Base-by-base conservation (phyloP, 2,113 vertebrate species). In the Tenrec ecaudatus region DNA sequence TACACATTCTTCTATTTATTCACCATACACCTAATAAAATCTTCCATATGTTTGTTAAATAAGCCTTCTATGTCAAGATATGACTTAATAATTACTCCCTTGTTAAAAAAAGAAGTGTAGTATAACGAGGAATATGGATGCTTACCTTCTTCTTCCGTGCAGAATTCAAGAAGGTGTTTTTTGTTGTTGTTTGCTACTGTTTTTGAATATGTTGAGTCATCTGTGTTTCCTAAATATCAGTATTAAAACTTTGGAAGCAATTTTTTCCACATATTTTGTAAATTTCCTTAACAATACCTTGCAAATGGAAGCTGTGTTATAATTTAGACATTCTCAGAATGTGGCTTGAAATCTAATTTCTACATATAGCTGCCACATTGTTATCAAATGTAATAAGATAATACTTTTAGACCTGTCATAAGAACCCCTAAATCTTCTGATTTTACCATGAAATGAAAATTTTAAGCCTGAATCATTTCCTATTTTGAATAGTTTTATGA, bases 251-350 rank as follows among this genome's bases (percentile, higher is more conserved):
- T 62, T 0, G 38, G 19, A n/a, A 43, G 38, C 16, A 88, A 31
- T 20, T 19, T 58, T 58, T 82, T 78, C 10, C 17, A 38, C 81
- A 88, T 23, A 57, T 82, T 57, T 79, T 84, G 19, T 33, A 76
- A 62, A 27, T 62, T 81, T 73, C 23, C 3, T 23, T 81, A 69
- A 93, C 8, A 85, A 85, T 85, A 77, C 1, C 22, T 66, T 58
- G 38, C 6, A 78, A 58, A 82, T 25, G 77, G 9, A 91, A 82
- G 36, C 36, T 88, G 47, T n/a, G 62, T 81, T 77, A 58, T 78
- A 93, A 66, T 93, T 91, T 60, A 88, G 3, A 27, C 91, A n/a
- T 20, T 6, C 76, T 78, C 69, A 90, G 77, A 86, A 64, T 47
- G 40, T 91, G 29, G 25, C 23, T 62, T 60, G 19, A 62, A 82